Evolutionary conservation across 2,888 invertebrate genomes (phyloP).

Genomic region (Phaonia tiefii): DNA sequence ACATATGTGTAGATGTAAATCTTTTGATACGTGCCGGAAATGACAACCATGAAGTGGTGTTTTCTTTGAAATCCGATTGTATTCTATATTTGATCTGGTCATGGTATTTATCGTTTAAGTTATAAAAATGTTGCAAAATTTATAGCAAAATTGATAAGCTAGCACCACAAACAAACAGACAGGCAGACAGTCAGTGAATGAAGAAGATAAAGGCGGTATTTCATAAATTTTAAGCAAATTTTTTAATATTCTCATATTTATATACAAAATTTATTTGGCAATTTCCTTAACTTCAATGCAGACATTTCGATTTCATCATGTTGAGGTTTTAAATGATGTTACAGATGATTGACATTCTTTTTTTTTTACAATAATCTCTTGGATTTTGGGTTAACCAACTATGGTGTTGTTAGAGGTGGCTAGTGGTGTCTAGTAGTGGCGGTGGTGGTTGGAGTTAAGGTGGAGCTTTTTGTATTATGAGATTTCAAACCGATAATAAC

Average conservation of each 20-base stretch:
- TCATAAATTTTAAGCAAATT: background rate
- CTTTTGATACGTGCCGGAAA: too few relatives aligned
- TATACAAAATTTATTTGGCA: background rate
- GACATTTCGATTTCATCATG: background rate
- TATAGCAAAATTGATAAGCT: background rate
- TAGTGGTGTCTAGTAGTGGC: background rate
- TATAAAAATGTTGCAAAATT: background rate
- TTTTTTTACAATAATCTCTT: background rate
- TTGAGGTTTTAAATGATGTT: background rate
- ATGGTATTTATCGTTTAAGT: background rate
- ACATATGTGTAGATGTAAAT: too few relatives aligned
- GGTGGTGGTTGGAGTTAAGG: background rate
- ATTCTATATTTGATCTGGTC: background rate
- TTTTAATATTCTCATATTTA: background rate
- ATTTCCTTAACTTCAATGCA: background rate
- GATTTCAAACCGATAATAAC: conserved; percentile 47
- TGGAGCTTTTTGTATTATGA: background rate
- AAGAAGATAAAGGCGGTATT: background rate
- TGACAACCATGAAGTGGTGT: too few relatives aligned
- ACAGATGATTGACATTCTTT: background rate
- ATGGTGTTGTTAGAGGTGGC: too few relatives aligned
- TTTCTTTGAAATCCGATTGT: too few relatives aligned
- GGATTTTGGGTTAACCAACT: background rate
- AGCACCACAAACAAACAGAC: background rate
- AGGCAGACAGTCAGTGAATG: background rate